A percentile compares a stretch with the other conserved stretches of the same genome.
These are phyloP conservation scores for Hyperoplus immaculatus DNA, from an alignment of 2,797 vertebrate genomes.

Conservation along the genomic window DNA sequence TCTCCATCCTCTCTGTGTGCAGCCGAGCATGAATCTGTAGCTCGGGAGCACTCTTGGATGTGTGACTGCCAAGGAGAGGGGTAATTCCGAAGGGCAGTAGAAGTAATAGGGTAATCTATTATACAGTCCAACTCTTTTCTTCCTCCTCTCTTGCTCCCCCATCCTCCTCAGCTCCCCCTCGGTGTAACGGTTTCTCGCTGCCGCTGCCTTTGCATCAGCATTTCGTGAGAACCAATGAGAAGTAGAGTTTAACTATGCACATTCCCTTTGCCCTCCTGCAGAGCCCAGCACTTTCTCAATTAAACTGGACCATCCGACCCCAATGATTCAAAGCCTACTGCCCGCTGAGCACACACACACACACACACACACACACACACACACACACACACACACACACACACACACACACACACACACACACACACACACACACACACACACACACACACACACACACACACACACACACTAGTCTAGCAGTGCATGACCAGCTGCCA, in stretches of 20 bases:
- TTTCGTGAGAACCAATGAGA: constrained; percentile 82
- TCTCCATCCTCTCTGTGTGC: constrained; percentile 61
- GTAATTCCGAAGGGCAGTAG: constrained; percentile 82
- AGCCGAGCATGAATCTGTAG: constrained; percentile 71
- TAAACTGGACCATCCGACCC: constrained; percentile 68
- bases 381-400: constrained; percentile 22
- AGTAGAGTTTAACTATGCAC: constrained; percentile 84
- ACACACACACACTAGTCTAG: constrained; percentile 22
- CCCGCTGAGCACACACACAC: constrained; percentile 17
- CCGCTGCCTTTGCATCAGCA: constrained; percentile 85
- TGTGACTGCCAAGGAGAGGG: constrained; percentile 71
- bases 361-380: constrained; percentile 15
- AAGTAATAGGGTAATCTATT: constrained; percentile 88
- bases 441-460: constrained; percentile 7
- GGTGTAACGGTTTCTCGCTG: constrained; percentile 60
- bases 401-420: constrained; percentile 13
- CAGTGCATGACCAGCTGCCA: constrained; percentile 40
- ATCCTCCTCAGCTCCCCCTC: constrained; percentile 13
- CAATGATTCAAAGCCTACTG: constrained; percentile 67
- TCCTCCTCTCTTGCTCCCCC: constrained; percentile 40
- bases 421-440: constrained; percentile 23
- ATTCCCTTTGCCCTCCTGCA: constrained; percentile 78
- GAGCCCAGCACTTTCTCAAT: constrained; percentile 84
- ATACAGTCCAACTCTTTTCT: constrained; percentile 77
- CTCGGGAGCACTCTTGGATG: constrained; percentile 58